Evolutionary conservation across 2,888 invertebrate species (phyloP), one percentile per base, ranked within the genome.

Genomic region (Labia minor): DNA sequence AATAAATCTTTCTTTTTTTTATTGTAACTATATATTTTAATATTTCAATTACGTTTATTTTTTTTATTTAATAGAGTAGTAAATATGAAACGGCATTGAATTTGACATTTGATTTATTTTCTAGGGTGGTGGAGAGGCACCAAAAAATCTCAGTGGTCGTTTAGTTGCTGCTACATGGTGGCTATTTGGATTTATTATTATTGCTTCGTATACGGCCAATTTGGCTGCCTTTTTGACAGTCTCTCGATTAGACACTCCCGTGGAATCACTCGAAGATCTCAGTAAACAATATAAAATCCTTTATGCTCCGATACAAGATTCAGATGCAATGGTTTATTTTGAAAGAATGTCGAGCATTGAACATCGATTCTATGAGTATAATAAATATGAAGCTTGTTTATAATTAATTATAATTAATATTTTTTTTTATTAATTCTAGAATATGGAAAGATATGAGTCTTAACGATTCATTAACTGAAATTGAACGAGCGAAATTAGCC

Each of bases 391-490:
- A n/a, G n/a, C n/a, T n/a, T n/a, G n/a, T n/a, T n/a, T n/a, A n/a
- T n/a, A n/a, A n/a, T 63, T 21, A 63, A 61, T 19, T n/a, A 6
- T 49, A 62, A 21, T 21, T 1, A 18, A 64, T 64, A 61, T 65
- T 65, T 37, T 37, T 18, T 33, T 64, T 49, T 19, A 64, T 65
- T 65, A 11, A 20, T 75, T 76, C 6, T 74, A 92, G 94, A 73
- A 96, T 97, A 72, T 98, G 98, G 98, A 97, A 97, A 76, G 93
- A 95, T 73, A 94, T 98, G 90, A 95, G 95, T 37, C 79, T 98
- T 19, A 95, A 97, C 76, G 96, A 97, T 78, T 94, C 92, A 66
- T 78, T 97, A 65, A 86, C 88, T 19, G 91, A 94, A 68, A 85
- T 92, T 2, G 95, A 97, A 75, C 82, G 96, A 26, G 92, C 96